Conservation (phyloP, 2,797 vertebrate species). For the Fundulus diaphanus region DNA sequence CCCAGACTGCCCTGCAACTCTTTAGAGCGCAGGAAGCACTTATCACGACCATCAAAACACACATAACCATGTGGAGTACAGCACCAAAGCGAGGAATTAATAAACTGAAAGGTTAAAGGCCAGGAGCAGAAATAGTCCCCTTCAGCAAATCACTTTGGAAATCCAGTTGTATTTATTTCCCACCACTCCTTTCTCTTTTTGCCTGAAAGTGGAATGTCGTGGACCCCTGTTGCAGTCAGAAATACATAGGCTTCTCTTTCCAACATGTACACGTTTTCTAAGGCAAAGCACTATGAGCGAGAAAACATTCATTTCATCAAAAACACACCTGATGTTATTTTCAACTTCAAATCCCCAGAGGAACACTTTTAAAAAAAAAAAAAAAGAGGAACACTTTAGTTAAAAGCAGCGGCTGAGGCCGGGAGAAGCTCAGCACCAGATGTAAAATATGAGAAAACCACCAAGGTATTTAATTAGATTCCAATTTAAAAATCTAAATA, state of each 20-base stretch:
- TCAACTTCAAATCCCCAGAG: conserved; percentile 37
- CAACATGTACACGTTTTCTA: conserved; percentile 8
- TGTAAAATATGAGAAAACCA: conserved; percentile 39
- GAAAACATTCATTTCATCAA: conserved; percentile 17
- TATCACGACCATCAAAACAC: conserved; percentile 38
- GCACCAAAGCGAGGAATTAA: conserved; percentile 47
- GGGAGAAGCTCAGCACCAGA: conserved; percentile 26
- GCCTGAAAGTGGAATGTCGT: neutral
- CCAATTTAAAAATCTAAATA: conserved; percentile 49
- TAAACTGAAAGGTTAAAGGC: conserved; percentile 51
- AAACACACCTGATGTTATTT: conserved; percentile 62
- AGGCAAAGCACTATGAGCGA: conserved; percentile 15
- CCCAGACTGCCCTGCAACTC: conserved; percentile 32
- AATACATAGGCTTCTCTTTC: conserved; percentile 16
- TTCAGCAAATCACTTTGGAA: conserved; percentile 23
- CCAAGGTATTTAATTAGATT: conserved; percentile 42
- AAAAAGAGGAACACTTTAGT: conserved; percentile 38
- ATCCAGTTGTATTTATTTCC: conserved; percentile 14
- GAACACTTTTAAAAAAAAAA: too few species aligned
- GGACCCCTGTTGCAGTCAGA: conserved; percentile 15
- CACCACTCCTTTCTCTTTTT: neutral
- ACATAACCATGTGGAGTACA: conserved; percentile 16
- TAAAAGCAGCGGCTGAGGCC: conserved; percentile 53
- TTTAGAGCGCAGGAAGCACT: conserved; percentile 44
- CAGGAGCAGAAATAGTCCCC: conserved; percentile 32